These are phyloP conservation scores for Drosophila anceps DNA, from an alignment of 2,888 invertebrate genomes.

Conservation along the genomic window DNA sequence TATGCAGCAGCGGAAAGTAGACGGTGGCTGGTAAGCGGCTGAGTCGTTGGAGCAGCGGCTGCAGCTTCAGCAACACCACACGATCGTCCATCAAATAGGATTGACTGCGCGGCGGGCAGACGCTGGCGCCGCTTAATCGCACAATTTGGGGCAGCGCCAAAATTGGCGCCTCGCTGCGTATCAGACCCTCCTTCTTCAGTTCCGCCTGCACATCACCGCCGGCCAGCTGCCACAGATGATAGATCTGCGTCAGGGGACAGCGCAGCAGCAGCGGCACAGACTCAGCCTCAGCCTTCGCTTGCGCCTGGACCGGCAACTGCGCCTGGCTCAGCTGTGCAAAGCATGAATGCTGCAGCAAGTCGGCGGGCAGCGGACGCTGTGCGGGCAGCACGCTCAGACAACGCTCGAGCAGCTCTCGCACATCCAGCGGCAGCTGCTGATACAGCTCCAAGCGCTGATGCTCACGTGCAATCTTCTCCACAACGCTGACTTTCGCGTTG, in stretches of 20 bases:
- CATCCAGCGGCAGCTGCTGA: slow-evolving; percentile 63
- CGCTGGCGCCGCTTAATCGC: slow-evolving; percentile 92
- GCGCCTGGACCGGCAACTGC: neutral
- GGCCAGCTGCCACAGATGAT: slow-evolving; percentile 97
- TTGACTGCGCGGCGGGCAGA: slow-evolving; percentile 92
- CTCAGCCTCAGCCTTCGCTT: neutral
- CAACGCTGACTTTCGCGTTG: slow-evolving; percentile 83
- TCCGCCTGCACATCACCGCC: slow-evolving; percentile 97
- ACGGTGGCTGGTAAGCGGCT: slow-evolving; percentile 91
- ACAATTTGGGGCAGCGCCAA: slow-evolving; percentile 93
- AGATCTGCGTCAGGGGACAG: slow-evolving; percentile 91
- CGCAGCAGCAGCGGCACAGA: slow-evolving; percentile 84
- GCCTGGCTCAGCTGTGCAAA: slow-evolving; percentile 83
- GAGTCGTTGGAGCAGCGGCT: slow-evolving; percentile 90
- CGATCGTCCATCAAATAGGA: slow-evolving; percentile 90
- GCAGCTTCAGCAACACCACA: slow-evolving; percentile 89
- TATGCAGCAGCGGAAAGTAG: slow-evolving; percentile 92
- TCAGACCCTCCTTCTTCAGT: slow-evolving; percentile 95
- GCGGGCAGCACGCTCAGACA: slow-evolving; percentile 90
- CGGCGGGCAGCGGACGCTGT: slow-evolving; percentile 87
- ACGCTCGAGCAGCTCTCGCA: slow-evolving; percentile 88
- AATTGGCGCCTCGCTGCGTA: slow-evolving; percentile 93
- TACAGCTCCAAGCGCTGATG: slow-evolving; percentile 87
- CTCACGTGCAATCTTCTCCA: slow-evolving; percentile 92
- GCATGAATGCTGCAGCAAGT: slow-evolving; percentile 87